Evolutionary conservation across 1,140 invertebrate genomes (phyloP).

Genomic region (Diplogasteroides magnus): DNA sequence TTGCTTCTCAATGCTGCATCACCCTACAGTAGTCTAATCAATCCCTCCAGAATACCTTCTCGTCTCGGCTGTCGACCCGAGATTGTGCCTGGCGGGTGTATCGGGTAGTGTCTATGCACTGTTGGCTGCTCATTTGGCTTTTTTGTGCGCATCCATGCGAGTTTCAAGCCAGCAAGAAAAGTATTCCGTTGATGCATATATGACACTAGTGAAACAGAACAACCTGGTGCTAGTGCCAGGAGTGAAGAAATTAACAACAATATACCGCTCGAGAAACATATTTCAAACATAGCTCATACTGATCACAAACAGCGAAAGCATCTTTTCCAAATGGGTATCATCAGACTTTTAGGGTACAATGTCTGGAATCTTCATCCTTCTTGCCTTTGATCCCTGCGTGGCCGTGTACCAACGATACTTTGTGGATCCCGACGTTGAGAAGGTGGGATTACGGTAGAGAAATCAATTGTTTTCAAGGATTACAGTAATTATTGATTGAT

Average conservation of each 20-base stretch:
- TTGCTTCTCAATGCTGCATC: no score
- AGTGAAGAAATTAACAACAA: no score
- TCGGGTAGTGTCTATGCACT: slow-evolving; percentile 91
- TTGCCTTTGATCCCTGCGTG: slow-evolving; percentile 58
- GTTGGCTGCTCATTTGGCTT: slow-evolving; percentile 86
- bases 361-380: slow-evolving; percentile 71
- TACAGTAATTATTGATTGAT: slow-evolving; percentile 56
- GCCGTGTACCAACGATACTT: slow-evolving; percentile 27
- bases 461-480: background rate
- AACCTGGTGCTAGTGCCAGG: no score
- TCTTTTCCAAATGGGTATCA: slow-evolving; percentile 77
- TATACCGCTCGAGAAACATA: no score
- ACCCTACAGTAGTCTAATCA: no score
- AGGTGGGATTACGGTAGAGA: no score
- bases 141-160: no score
- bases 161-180: no score
- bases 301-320: slow-evolving; percentile 85
- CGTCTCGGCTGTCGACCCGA: slow-evolving; percentile 79
- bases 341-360: slow-evolving; percentile 65
- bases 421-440: slow-evolving; percentile 15
- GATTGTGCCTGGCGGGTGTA: slow-evolving; percentile 80
- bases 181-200: no score
- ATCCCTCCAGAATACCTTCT: slow-evolving; percentile 62
- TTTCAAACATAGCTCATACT: no score
- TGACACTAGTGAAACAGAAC: no score